Base-by-base conservation (phyloP, 2,888 invertebrate genomes). In the Reticulitermes lucifugus region DNA sequence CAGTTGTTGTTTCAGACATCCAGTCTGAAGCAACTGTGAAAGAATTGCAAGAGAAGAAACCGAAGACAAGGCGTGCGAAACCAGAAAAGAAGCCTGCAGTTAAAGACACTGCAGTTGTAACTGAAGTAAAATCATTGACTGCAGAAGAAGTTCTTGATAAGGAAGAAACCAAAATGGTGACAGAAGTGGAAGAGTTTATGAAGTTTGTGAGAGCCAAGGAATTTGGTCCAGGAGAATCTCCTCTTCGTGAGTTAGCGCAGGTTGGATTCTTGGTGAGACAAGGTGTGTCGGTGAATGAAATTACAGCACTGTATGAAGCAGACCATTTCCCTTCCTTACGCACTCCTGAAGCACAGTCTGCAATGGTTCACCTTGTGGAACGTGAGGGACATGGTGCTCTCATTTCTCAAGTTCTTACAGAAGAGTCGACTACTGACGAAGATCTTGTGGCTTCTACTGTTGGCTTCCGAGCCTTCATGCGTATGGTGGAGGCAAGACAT, bases 391-490 rank as follows among this genome's bases (percentile, higher is more conserved):
- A 96, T 88, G 96, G 96, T 0, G 94, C 96, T 0, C 91, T 97
- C 43, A 96, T 97, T 86, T 94, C 96, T 0, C 95, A 96, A 90
- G 95, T 97, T 82, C 92, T 97, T 83, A 95, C 96, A 0, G 96
- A 96, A 91, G 96, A 96, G 90, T 95, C 95, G 0, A 93, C 95
- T 1, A 94, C 95, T 83, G 96, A 96, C 89, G 96, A 96, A 90
- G 94, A 94, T 85, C 91, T 94, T 41, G 92, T 96, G 41, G 96
- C 96, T 6, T 95, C 96, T 0, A 96, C 96, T 83, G 95, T 96
- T 83, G 97, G 97, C 21, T 97, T 97, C 91, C 94, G 95, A 87
- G 97, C 97, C 10, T 96, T 97, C 90, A 95, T 97, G 92, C 94
- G 94, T 89, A 96, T 97, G 96, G 94, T 97, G 14, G 96, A 96